Conservation (phyloP, 2,113 vertebrate species). For the Zingel zingel region DNA sequence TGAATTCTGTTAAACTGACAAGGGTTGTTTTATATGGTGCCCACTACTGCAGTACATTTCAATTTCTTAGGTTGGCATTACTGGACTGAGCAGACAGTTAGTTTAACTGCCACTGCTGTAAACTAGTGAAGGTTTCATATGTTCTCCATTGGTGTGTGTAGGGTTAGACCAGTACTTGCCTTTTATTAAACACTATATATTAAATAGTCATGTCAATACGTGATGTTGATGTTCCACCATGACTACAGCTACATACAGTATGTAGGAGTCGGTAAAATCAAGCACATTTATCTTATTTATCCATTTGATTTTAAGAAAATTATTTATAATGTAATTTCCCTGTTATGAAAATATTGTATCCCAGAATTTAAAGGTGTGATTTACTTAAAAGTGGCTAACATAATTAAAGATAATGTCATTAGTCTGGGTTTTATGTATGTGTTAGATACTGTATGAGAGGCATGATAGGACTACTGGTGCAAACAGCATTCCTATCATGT, state of each 20-base stretch:
- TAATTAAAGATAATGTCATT: not conserved
- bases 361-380: not conserved
- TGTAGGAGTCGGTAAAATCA: not conserved
- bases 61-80: conserved; percentile 6
- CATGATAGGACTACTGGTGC: not conserved
- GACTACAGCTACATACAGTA: not conserved
- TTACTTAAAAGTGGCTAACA: not conserved
- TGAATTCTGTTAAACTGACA: conserved; percentile 46
- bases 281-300: not conserved
- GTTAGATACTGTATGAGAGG: not conserved
- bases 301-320: not conserved
- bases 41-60: conserved; percentile 4
- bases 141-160: conserved; percentile 1
- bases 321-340: not conserved
- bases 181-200: conserved; percentile 14
- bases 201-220: not conserved
- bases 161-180: not conserved
- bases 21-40: conserved; percentile 22
- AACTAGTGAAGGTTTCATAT: conserved; percentile 18
- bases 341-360: not conserved
- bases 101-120: conserved; percentile 37
- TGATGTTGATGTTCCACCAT: not conserved
- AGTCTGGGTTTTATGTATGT: not conserved
- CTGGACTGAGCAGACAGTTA: conserved; percentile 9
- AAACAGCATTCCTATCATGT: not conserved